Evolutionary conservation across 2,113 vertebrate genomes (phyloP).

Genomic region (Porphyrio hochstetteri): DNA sequence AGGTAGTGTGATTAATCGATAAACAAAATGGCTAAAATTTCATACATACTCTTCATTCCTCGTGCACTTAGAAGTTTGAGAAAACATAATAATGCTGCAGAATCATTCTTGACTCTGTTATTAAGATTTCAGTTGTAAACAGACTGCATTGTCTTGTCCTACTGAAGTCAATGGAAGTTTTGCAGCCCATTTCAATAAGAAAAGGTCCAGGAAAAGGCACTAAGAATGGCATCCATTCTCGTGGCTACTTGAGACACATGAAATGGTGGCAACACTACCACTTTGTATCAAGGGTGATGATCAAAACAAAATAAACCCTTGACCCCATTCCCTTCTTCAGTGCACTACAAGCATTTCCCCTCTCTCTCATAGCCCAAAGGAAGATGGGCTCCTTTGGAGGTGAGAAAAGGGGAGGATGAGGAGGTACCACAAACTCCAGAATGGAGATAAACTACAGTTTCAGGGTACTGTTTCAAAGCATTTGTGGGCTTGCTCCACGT

Average conservation of each 20-base stretch:
- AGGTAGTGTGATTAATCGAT: not conserved
- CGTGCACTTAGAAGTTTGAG: not conserved
- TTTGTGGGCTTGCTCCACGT: not conserved
- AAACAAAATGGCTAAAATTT: not conserved
- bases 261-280: not conserved
- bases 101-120: not conserved
- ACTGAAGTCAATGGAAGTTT: not conserved
- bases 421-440: not conserved
- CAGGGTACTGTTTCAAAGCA: not conserved
- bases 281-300: not conserved
- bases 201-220: not conserved
- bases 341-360: not conserved
- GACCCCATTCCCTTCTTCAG: not conserved
- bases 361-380: not conserved
- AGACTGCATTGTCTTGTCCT: not conserved
- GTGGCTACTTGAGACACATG: not conserved
- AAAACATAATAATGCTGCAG: not conserved
- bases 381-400: not conserved
- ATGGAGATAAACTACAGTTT: not conserved
- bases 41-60: not conserved
- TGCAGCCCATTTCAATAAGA: fast-evolving
- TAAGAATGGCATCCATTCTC: fast-evolving
- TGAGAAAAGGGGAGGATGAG: not conserved
- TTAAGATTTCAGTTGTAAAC: not conserved
- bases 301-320: not conserved